phyloP scores from a whole-genome alignment of 2,113 vertebrate species.

The Spheniscus mendiculus region DNA sequence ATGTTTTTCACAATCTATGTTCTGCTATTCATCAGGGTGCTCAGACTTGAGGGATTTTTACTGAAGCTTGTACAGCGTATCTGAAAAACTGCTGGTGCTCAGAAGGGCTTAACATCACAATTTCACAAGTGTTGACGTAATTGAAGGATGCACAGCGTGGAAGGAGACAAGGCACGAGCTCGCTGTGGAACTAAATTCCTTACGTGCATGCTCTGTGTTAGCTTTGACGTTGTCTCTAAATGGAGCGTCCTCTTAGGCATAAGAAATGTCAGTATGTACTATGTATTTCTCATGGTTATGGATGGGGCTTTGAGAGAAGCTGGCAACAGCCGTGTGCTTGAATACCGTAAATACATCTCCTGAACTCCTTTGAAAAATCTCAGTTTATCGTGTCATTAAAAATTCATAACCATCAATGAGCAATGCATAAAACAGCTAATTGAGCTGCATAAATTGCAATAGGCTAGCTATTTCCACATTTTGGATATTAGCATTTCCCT shows the following conservation, averaged over 20 bases:
- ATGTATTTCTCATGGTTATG: background rate
- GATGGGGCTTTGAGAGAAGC: background rate
- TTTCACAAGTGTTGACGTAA: background rate
- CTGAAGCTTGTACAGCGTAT: background rate
- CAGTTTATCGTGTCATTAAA: background rate
- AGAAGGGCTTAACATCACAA: background rate
- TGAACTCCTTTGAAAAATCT: background rate
- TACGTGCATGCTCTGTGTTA: fast-evolving
- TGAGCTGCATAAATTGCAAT: background rate
- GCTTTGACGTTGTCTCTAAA: background rate
- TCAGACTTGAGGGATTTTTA: slow-evolving; percentile 9
- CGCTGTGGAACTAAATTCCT: background rate
- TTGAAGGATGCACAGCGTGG: background rate
- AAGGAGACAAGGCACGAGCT: background rate
- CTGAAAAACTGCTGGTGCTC: slow-evolving; percentile 9
- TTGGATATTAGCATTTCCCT: background rate
- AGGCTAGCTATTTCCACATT: background rate
- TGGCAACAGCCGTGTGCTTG: background rate
- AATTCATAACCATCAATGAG: background rate
- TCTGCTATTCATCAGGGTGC: background rate
- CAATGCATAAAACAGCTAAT: background rate
- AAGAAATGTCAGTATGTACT: background rate
- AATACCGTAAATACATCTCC: fast-evolving
- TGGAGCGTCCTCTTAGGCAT: background rate
- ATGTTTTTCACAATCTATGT: background rate